A percentile compares a stretch with the other conserved stretches of the same genome.
Evolutionary conservation across 1,140 invertebrate species (phyloP).

Genomic region (Tetraneura akinire): DNA sequence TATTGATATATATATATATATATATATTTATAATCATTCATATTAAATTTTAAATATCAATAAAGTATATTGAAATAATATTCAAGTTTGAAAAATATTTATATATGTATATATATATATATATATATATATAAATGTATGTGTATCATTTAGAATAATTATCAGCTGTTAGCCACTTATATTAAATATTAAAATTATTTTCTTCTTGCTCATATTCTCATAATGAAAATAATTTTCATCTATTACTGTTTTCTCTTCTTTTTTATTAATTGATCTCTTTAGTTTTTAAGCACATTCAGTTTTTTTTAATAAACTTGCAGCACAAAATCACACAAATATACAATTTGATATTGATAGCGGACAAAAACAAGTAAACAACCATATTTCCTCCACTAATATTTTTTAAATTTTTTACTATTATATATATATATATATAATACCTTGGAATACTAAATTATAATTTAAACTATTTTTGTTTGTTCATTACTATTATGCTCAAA

Average conservation of each 20-base stretch:
- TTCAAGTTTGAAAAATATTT: neutral
- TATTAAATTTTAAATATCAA: conserved; percentile 10
- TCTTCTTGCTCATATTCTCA: neutral
- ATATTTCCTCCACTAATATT: neutral
- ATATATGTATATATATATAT: too few relatives aligned
- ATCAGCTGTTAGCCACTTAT: neutral
- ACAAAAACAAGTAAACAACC: neutral
- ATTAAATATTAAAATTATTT: neutral
- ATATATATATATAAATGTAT: too few relatives aligned
- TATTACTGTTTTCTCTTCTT: neutral
- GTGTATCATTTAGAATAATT: conserved; percentile 4
- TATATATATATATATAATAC: conserved; percentile 18
- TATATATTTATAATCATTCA: neutral
- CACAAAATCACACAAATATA: neutral
- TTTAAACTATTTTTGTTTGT: conserved; percentile 40
- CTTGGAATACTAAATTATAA: conserved; percentile 38
- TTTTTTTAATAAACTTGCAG: neutral
- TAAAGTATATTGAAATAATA: conserved; percentile 5
- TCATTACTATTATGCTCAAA: conserved; percentile 44
- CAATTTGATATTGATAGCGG: neutral
- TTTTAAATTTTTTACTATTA: too few relatives aligned
- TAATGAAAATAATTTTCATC: neutral
- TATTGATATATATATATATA: conserved; percentile 16
- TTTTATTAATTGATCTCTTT: conserved; percentile 47
- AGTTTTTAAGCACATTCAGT: conserved; percentile 41